A percentile compares a stretch with the other conserved stretches of the same genome.
Conservation (phyloP, 2,797 vertebrate genomes). For the Toxotes lorentzi region DNA sequence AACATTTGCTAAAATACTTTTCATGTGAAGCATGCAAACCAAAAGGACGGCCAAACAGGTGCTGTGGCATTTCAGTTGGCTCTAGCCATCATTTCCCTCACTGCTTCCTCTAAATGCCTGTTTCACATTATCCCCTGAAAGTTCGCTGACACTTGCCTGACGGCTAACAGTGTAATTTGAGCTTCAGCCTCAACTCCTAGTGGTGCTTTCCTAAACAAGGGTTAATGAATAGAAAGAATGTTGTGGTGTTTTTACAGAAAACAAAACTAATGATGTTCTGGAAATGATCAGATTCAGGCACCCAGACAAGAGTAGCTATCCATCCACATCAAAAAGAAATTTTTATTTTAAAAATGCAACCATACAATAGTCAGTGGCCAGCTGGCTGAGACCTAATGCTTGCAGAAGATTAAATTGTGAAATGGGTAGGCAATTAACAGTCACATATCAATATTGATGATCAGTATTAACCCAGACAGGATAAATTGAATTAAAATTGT, state of each 20-base stretch:
- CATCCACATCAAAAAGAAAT: neutral
- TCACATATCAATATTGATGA: neutral
- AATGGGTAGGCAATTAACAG: neutral
- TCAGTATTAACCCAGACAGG: neutral
- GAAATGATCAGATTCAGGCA: constrained; percentile 14
- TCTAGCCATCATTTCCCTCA: constrained; percentile 9
- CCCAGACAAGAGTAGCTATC: neutral
- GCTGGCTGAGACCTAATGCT: neutral
- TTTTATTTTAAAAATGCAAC: too few species aligned
- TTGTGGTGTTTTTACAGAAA: constrained; percentile 28
- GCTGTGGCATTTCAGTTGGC: constrained; percentile 22
- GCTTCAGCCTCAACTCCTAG: constrained; percentile 14
- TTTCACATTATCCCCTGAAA: constrained; percentile 49
- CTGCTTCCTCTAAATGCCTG: constrained; percentile 21
- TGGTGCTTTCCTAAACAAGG: constrained; percentile 24
- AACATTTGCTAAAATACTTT: constrained; percentile 12
- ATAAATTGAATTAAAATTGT: constrained; percentile 1
- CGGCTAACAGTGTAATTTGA: constrained; percentile 40
- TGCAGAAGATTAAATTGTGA: neutral
- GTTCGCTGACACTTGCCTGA: constrained; percentile 33
- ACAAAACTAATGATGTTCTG: constrained; percentile 17
- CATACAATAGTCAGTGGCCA: neutral
- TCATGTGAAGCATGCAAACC: constrained; percentile 12
- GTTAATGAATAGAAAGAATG: constrained; percentile 37
- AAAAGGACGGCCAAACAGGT: constrained; percentile 35